Conservation (phyloP, 2,888 invertebrate species). For the Dynastes grantii region DNA sequence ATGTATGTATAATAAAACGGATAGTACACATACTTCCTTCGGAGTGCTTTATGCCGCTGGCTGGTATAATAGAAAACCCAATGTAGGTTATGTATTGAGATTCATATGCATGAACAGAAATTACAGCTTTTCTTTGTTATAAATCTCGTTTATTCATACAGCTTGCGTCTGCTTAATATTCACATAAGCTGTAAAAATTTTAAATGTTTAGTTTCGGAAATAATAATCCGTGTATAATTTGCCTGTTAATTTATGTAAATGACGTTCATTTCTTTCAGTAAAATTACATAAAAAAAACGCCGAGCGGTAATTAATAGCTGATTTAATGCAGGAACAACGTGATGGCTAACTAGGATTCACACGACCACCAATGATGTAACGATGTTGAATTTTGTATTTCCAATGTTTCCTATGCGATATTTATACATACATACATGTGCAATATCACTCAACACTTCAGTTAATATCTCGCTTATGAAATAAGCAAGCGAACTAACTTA, state of each 20-base stretch:
- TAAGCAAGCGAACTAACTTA: slow-evolving; percentile 54
- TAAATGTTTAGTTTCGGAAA: slow-evolving; percentile 40
- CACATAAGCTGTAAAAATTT: slow-evolving; percentile 13
- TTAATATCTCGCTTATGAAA: slow-evolving; percentile 57
- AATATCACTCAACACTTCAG: slow-evolving; percentile 57
- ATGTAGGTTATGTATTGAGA: too few species aligned
- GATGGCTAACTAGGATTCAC: slow-evolving; percentile 38
- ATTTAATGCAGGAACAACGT: slow-evolving; percentile 45
- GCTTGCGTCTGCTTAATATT: slow-evolving; percentile 23
- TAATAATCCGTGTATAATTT: slow-evolving; percentile 45
- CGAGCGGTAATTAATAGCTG: slow-evolving; percentile 43
- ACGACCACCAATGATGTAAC: slow-evolving; percentile 51
- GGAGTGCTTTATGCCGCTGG: too few species aligned
- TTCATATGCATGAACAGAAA: neutral
- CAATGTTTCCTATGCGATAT: slow-evolving; percentile 51
- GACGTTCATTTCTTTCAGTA: slow-evolving; percentile 43
- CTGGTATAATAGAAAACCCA: too few species aligned
- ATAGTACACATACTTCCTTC: too few species aligned
- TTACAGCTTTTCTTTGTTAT: slow-evolving; percentile 31
- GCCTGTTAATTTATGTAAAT: slow-evolving; percentile 48
- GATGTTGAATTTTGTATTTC: slow-evolving; percentile 48
- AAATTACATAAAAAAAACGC: slow-evolving; percentile 35
- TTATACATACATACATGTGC: slow-evolving; percentile 52
- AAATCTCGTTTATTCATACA: slow-evolving; percentile 25
- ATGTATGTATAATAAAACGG: too few species aligned